phyloP scores from a whole-genome alignment of 1,140 invertebrate species.

The Phymorhynchus buccinoides region DNA sequence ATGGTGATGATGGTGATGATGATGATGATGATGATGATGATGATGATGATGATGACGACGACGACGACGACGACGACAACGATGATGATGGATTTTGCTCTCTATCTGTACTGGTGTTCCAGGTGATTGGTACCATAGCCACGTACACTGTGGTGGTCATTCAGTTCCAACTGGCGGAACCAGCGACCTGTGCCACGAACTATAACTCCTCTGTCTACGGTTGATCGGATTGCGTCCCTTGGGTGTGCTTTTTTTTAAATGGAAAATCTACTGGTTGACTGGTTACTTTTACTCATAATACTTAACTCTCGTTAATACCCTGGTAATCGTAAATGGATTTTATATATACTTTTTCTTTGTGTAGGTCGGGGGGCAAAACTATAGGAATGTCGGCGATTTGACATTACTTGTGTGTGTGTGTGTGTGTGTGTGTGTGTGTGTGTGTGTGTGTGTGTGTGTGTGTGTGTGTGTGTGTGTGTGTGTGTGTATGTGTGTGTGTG shows the following conservation, averaged over 20 bases:
- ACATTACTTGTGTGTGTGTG: too few relatives aligned
- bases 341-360: too few relatives aligned
- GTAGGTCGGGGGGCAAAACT: too few relatives aligned
- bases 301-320: slow-evolving; percentile 10
- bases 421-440: too few relatives aligned
- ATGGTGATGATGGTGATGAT: not conserved
- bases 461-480: too few relatives aligned
- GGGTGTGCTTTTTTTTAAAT: too few relatives aligned
- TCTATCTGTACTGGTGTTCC: not conserved
- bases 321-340: not conserved
- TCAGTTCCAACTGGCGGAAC: slow-evolving; percentile 32
- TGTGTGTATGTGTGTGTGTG: too few relatives aligned
- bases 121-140: not conserved
- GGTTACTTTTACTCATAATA: slow-evolving; percentile 17
- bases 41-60: not conserved
- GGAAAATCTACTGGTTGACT: too few relatives aligned
- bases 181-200: slow-evolving; percentile 26
- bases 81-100: not conserved
- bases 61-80: not conserved
- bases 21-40: not conserved
- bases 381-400: too few relatives aligned
- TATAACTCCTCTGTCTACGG: slow-evolving; percentile 24
- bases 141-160: slow-evolving; percentile 25
- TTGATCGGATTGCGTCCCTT: too few relatives aligned
- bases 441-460: too few relatives aligned